phyloP scores from a whole-genome alignment of 2,797 vertebrate species.

The Pelochelys cantorii region DNA sequence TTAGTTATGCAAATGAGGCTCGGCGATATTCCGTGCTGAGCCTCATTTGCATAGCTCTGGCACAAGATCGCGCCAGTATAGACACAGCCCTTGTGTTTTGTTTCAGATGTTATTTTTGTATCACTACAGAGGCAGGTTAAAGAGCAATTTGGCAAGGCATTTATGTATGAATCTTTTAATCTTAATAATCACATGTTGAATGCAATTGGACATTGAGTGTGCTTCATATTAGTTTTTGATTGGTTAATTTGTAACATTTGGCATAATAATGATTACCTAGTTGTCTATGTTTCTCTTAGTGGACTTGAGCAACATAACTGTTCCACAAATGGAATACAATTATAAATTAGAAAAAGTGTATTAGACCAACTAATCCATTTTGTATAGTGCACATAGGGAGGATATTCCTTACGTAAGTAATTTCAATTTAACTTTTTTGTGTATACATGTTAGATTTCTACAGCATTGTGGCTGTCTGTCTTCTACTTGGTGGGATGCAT shows the following conservation, averaged over 20 bases:
- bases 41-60: too few relatives aligned
- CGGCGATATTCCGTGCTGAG: too few relatives aligned
- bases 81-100: neutral
- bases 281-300: neutral
- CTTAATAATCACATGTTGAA: neutral
- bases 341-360: neutral
- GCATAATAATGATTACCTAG: neutral
- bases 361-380: neutral
- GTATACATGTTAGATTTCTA: neutral
- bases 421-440: neutral
- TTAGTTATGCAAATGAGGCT: too few relatives aligned
- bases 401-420: neutral
- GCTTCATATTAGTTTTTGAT: neutral
- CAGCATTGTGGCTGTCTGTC: rapidly evolving
- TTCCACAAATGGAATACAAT: neutral
- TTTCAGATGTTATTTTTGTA: neutral
- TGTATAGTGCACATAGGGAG: neutral
- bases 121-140: neutral
- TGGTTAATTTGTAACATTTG: neutral
- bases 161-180: neutral
- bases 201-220: neutral
- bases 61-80: too few relatives aligned
- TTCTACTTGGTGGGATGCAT: slow-evolving; percentile 27
- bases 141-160: neutral
- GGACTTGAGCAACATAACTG: neutral